Percentiles rank a stretch among this genome's conserved stretches.
Evolutionary conservation across 2,888 invertebrate species (phyloP).

Genomic region (Sarcophaga rosellei): DNA sequence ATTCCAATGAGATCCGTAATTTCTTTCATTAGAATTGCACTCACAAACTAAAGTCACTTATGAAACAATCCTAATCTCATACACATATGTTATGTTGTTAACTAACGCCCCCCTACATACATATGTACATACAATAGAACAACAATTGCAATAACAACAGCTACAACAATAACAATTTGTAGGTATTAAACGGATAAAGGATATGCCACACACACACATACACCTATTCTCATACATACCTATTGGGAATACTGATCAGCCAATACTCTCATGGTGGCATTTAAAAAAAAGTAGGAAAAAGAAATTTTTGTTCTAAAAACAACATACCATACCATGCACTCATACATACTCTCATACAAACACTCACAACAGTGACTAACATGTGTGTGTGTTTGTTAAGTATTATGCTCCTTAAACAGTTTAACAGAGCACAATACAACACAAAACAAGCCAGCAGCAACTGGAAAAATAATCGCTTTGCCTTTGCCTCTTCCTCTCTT

Average conservation of each 20-base stretch:
- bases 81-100: slow-evolving; percentile 8
- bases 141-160: slow-evolving; percentile 37
- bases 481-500: no score
- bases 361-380: background rate
- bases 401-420: background rate
- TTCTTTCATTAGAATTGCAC: background rate
- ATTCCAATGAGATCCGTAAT: background rate
- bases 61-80: slow-evolving; percentile 34
- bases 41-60: slow-evolving; percentile 16
- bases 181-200: slow-evolving; percentile 62
- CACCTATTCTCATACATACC: background rate
- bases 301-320: background rate
- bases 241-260: slow-evolving; percentile 38
- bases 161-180: slow-evolving; percentile 38
- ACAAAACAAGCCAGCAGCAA: background rate
- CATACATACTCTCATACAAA: no score
- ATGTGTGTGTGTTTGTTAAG: background rate
- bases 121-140: background rate
- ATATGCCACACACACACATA: slow-evolving; percentile 49
- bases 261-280: slow-evolving; percentile 52
- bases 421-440: no score
- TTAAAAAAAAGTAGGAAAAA: slow-evolving; percentile 19
- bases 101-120: no score
- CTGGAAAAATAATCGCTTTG: background rate
- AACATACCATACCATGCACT: background rate